Base-by-base conservation (phyloP, 1,140 invertebrate genomes). In the Vanessa tameamea region DNA sequence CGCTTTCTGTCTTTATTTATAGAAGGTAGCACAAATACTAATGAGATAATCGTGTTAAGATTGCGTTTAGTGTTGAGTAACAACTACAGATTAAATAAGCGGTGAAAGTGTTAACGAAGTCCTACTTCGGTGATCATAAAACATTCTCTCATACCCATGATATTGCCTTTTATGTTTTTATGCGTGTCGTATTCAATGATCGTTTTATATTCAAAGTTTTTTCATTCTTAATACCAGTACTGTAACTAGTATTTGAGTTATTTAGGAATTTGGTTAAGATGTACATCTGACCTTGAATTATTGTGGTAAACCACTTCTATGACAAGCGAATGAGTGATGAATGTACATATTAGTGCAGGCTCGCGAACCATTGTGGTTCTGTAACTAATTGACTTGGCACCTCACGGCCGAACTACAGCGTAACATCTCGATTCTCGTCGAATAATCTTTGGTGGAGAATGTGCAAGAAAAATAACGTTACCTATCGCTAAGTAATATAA, bases 221-320 rank as follows among this genome's bases (percentile, higher is more conserved):
- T 11, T 8, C 6, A 9, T 43, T 43, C 1, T 8, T 11, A 3
- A 9, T 43, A 43, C 1, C 6, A 9, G 6, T 43, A 43, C 2
- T 43, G 6, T 43, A 5, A 43, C 0, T 43, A 43, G 37, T 43
- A 43, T 9, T 43, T 43, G 37, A 9, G 37, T 9, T 43, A 43
- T 11, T 43, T 11, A 1, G 69, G 72, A 69, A 74, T 74, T 69
- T 67, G 51, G 48, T 63, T 55, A 71, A 70, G 69, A 71, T 75
- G 73, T 78, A 72, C 63, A 68, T 47, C 51, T 68, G 68, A 48
- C 73, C 72, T 71, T 78, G 76, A 71, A 72, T 57, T 59, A 71
- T 74, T 78, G 76, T 71, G 76, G 76, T 75, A 69, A 72, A 75
- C 76, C 76, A 73, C 71, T 65, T 77, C 72, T 68, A 48, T 55